phyloP scores from a whole-genome alignment of 2,888 invertebrate species.

The Psylliodes chrysocephalus region DNA sequence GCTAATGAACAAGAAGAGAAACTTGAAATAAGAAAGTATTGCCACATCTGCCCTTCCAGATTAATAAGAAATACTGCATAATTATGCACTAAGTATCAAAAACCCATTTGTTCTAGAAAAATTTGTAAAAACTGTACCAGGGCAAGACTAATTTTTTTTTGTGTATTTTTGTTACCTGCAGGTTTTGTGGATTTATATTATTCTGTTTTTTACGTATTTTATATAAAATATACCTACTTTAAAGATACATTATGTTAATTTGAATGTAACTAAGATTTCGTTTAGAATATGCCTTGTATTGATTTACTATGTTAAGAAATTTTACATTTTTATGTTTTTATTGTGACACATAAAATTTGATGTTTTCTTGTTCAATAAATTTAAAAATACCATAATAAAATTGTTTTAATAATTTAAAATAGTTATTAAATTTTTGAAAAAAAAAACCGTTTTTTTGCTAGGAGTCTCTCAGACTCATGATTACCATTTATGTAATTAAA shows the following conservation, averaged over 20 bases:
- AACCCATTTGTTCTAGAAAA: background rate
- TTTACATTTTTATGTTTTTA: too few relatives aligned
- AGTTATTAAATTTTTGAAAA: background rate
- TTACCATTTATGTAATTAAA: too few relatives aligned
- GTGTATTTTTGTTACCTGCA: background rate
- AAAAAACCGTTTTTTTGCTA: background rate
- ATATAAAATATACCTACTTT: too few relatives aligned
- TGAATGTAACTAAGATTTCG: too few relatives aligned
- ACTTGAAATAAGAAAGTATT: too few relatives aligned
- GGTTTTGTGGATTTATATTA: too few relatives aligned
- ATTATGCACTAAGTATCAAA: background rate
- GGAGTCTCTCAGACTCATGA: too few relatives aligned
- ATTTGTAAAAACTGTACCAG: background rate
- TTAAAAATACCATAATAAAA: too few relatives aligned
- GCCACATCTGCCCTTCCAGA: background rate
- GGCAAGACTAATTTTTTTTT: background rate
- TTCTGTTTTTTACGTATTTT: too few relatives aligned
- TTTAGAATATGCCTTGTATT: background rate
- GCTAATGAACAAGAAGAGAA: background rate
- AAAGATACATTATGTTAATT: too few relatives aligned
- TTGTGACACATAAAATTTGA: too few relatives aligned
- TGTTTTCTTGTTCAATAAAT: too few relatives aligned
- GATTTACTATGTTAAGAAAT: background rate
- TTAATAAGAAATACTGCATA: background rate
- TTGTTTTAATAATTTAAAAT: background rate